Base-by-base conservation (phyloP, 2,113 vertebrate species). In the Xiphorhynchus elegans region DNA sequence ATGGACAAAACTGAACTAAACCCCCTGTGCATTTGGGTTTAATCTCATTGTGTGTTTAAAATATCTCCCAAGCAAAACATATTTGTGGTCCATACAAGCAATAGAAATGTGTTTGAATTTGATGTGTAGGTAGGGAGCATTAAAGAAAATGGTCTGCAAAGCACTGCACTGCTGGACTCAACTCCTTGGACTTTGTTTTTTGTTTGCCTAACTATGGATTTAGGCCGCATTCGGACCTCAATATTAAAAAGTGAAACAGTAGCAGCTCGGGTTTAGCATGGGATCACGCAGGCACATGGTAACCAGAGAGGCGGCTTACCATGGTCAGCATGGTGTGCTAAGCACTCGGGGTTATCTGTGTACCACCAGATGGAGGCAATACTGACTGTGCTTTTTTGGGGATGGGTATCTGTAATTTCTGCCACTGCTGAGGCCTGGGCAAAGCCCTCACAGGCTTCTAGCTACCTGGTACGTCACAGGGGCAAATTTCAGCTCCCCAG, bases 321-420 rank as follows among this genome's bases (percentile, higher is more conserved):
- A 18, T 58, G 7, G 33, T 39, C 16, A 29, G 46, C n/a, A 37
- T 0, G 0, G 8, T 11, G 16, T 15, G 25, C 18, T 40, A 35
- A 24, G 28, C 40, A 17, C 39, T 31, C 26, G 44, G 37, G 17
- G 25, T 20, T 10, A 15, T 46, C 62, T 53, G 8, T 15, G 5
- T 23, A 20, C 28, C 37, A 42, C 7, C 26, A 35, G 42, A 8
- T 33, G 55, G 20, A 86, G 39, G 11, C 7, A 56, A 35, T 19
- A 47, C 2, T 10, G 15, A 29, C 35, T 50, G 11, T 37, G 12
- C 5, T 50, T 59, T 68, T 74, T 50, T 84, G 26, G 39, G n/a
- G 29, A 55, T 3, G 9, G 16, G 4, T 35, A 23, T 49, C 24
- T 9, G 3, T 58, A 46, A 85, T 64, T 87, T 49, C 37, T 50